Evolutionary conservation across 2,113 vertebrate species (phyloP), one percentile per base, ranked within the genome.

Genomic region (Corythornis madagascariensis): DNA sequence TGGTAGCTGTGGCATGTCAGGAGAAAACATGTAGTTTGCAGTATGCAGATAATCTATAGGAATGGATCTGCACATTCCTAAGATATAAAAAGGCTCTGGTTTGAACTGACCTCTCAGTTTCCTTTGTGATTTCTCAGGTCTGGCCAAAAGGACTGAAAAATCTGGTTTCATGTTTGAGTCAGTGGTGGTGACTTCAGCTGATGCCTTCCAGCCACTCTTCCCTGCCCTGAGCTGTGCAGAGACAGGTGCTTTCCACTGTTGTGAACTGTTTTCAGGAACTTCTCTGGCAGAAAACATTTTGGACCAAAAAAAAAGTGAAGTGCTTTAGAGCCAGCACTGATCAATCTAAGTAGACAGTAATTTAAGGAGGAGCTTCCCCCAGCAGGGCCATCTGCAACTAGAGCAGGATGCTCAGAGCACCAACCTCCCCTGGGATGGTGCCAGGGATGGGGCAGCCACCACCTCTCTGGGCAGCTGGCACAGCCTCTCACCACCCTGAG

Each of bases 1-100:
- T 83, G 72, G 92, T 91, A 86, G 88, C 78, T 90, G 65, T 57
- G 66, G 38, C 16, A 18, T 89, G 48, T 92, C 63, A 79, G 50
- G 47, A 86, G 66, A 82, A 92, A 90, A 66, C 59, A 42, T 4
- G 4, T 59, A 66, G 71, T 88, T 61, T 91, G 55, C 84, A 82
- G 89, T 87, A 84, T 69, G 65, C 71, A 79, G 47, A 67, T 92
- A 66, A 92, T 66, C 61, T 48, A 45, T 91, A 56, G 69, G 66
- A 92, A 75, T 67, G 25, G 60, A 69, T 67, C 38, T 82, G 38
- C 40, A 45, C 28, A 16, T 71, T 86, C 78, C 85, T 89, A 81
- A 77, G 57, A 65, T 83, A 53, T 5, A 75, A 80, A 90, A 86
- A 35, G 48, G 47, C 21, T 52, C 35, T 61, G 57, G 9, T 83